Base-by-base conservation (phyloP, 2,797 vertebrate genomes). In the Pangasius krempfi region DNA sequence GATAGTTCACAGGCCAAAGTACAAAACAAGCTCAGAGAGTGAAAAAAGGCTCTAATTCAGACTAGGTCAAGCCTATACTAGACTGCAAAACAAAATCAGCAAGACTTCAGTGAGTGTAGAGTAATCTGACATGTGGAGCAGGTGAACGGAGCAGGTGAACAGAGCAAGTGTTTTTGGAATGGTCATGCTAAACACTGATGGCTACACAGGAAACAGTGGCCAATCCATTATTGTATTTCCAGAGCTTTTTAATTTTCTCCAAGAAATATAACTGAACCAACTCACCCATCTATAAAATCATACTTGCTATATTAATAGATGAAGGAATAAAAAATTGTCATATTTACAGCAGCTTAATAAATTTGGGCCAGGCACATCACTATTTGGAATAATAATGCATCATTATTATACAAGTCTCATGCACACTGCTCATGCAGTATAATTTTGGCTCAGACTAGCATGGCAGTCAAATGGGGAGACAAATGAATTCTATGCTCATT, bases 401-500 rank as follows among this genome's bases (percentile, higher is more conserved):
- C 30, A 75, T 86, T 86, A 78, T 86, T 78, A 64, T 50, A 64
- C 58, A 78, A 64, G 85, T 64, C 56, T 78, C 58, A 50, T 86
- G 70, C 16, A 47, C 72, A 30, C 37, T 78, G n/a, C 44, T 13
- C 56, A 78, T 62, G 72, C 56, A 50, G 72, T 75, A 40, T 83
- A n/a, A 76, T 86, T 76, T 83, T 76, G 84, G 44, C 40, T 54
- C 27, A 62, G 66, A 79, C 70, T 44, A 58, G 84, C 84, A 75
- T 86, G 84, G 20, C 84, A 75, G 62, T 85, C 62, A 60, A 83
- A 18, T n/a, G 25, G 25, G n/a, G 64, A 89, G 70, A 88, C 66
- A 58, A 84, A 91, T 92, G 93, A 70, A 86, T 82, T 20, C 5
- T 16, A 75, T 54, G 47, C 56, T 73, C 64, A 83, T 87, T 68